Evolutionary conservation across 2,888 invertebrate species (phyloP).

Genomic region (Eristalis intricaria): DNA sequence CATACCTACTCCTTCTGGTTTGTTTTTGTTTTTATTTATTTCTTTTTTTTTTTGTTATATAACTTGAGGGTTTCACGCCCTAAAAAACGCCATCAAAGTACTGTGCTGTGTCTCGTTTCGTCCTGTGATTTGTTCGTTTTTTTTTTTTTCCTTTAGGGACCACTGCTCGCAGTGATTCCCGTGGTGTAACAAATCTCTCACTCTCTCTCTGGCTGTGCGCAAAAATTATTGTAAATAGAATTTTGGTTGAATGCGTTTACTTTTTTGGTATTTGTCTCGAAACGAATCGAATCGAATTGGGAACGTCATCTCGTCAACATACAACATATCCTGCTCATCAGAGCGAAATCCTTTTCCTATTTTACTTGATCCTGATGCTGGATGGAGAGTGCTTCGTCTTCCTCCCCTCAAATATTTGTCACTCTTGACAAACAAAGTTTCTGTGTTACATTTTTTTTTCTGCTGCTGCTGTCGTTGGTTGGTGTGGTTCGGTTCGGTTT

Average conservation of each 20-base stretch:
- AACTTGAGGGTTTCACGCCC: slow-evolving; percentile 60
- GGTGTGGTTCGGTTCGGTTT: background rate
- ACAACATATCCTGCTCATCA: slow-evolving; percentile 57
- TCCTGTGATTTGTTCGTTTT: slow-evolving; percentile 42
- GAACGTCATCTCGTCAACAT: slow-evolving; percentile 58
- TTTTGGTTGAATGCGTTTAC: slow-evolving; percentile 71
- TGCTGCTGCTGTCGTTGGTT: background rate
- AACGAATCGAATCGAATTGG: slow-evolving; percentile 45
- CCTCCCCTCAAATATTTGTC: slow-evolving; percentile 60
- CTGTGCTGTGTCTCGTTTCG: slow-evolving; percentile 22
- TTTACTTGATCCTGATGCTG: background rate
- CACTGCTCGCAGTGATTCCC: background rate
- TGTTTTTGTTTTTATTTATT: background rate
- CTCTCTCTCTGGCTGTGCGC: slow-evolving; percentile 46
- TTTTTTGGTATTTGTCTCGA: slow-evolving; percentile 66
- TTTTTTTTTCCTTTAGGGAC: slow-evolving; percentile 15
- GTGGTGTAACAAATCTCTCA: slow-evolving; percentile 58
- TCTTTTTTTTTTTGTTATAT: slow-evolving; percentile 62
- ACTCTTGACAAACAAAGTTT: slow-evolving; percentile 60
- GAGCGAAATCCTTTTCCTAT: slow-evolving; percentile 60
- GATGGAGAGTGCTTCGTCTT: background rate
- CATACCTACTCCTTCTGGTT: background rate
- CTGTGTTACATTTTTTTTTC: slow-evolving; percentile 2
- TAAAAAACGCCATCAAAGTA: slow-evolving; percentile 62
- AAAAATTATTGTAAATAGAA: slow-evolving; percentile 63